These are phyloP conservation scores for Nezara viridula DNA, from an alignment of 2,888 invertebrate genomes.

Conservation along the genomic window DNA sequence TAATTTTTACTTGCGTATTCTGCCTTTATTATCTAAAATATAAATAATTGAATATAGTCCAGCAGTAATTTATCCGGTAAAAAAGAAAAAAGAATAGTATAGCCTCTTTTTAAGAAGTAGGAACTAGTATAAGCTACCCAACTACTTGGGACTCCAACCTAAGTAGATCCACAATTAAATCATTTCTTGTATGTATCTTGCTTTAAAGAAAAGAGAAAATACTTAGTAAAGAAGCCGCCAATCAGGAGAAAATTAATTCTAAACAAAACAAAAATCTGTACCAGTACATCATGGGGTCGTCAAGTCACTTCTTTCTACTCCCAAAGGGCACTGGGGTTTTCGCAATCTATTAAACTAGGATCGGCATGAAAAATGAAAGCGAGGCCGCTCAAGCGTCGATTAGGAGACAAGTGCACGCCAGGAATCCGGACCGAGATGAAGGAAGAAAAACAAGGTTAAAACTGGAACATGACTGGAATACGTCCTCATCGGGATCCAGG, in stretches of 20 bases:
- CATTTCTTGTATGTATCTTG: too few relatives aligned
- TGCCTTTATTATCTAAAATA: background rate
- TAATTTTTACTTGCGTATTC: too few relatives aligned
- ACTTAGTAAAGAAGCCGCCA: background rate
- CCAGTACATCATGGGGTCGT: background rate
- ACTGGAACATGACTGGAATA: slow-evolving; percentile 53
- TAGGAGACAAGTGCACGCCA: slow-evolving; percentile 48
- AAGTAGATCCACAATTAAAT: too few relatives aligned
- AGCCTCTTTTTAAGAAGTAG: too few relatives aligned
- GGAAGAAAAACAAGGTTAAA: slow-evolving; percentile 54
- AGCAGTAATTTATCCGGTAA: background rate
- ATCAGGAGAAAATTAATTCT: background rate
- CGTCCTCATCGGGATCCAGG: background rate
- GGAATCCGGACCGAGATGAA: slow-evolving; percentile 49
- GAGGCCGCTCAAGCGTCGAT: slow-evolving; percentile 41
- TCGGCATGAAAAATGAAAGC: slow-evolving; percentile 51
- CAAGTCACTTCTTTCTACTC: background rate
- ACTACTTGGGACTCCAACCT: too few relatives aligned
- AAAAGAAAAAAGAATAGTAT: too few relatives aligned
- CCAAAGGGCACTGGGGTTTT: background rate
- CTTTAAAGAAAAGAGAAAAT: background rate
- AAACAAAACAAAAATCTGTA: background rate
- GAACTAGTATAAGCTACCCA: too few relatives aligned
- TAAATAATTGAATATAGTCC: background rate
- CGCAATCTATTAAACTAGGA: slow-evolving; percentile 42